These are phyloP conservation scores for Catostylus mosaicus DNA, from an alignment of 30 jellyfish, hydroid and myxozoan species.

Conservation along the genomic window DNA sequence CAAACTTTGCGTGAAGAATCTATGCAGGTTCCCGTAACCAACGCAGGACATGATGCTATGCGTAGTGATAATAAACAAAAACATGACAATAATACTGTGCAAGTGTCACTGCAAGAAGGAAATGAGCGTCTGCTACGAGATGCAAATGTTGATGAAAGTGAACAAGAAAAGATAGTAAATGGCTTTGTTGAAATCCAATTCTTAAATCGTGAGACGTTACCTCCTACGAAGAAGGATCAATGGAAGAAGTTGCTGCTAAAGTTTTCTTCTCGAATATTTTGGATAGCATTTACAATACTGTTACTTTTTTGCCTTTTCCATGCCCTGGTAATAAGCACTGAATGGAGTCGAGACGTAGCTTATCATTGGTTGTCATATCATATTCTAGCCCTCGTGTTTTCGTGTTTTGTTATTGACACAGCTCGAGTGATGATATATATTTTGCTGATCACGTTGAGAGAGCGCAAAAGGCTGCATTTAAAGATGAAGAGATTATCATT, in stretches of 20 bases:
- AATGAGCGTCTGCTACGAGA: not conserved
- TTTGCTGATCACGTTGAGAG: conserved; percentile 40
- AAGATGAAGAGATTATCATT: conserved; percentile 5
- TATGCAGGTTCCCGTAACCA: too few species aligned
- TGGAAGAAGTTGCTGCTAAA: not conserved
- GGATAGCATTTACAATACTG: conserved; percentile 39
- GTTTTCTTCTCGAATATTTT: conserved; percentile 26
- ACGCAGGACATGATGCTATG: too few species aligned
- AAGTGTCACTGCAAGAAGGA: not conserved
- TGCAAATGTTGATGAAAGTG: not conserved
- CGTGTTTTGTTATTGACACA: conserved; percentile 43
- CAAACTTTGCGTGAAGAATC: too few species aligned
- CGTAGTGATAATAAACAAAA: too few species aligned
- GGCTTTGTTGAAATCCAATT: conserved; percentile 22
- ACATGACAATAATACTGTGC: too few species aligned
- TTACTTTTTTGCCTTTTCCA: conserved; percentile 21
- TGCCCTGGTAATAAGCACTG: conserved; percentile 42
- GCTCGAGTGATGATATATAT: conserved; percentile 39
- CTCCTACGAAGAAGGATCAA: conserved; percentile 14
- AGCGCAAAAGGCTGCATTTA: conserved; percentile 21
- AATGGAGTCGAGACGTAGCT: conserved; percentile 38
- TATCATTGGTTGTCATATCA: conserved; percentile 59
- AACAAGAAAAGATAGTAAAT: not conserved
- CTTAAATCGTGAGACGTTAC: conserved; percentile 57
- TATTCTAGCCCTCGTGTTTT: conserved; percentile 17